phyloP scores from a whole-genome alignment of 1,140 invertebrate species.

The Brachionus angularis region DNA sequence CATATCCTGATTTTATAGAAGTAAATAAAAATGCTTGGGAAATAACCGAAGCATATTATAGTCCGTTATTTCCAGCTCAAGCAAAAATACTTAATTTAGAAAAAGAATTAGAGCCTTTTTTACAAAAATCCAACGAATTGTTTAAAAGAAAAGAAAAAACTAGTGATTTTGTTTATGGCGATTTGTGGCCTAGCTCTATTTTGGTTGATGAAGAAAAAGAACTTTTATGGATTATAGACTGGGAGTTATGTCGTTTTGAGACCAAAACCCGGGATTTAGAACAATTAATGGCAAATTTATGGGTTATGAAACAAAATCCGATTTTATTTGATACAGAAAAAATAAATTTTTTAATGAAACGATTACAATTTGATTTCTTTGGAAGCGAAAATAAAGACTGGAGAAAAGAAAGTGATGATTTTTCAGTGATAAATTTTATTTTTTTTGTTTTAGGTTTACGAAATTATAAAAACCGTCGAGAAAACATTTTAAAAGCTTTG shows the following conservation, averaged over 20 bases:
- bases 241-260: background rate
- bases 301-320: background rate
- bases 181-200: background rate
- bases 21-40: too few species aligned
- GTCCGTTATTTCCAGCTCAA: too few species aligned
- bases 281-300: conserved; percentile 5
- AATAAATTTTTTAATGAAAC: background rate
- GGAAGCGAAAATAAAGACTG: conserved; percentile 13
- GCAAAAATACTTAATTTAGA: too few species aligned
- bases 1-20: too few species aligned
- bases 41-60: too few species aligned
- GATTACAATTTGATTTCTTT: background rate
- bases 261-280: background rate
- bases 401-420: background rate
- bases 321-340: background rate
- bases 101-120: background rate
- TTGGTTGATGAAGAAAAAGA: background rate
- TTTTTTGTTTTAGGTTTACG: background rate
- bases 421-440: conserved; percentile 12
- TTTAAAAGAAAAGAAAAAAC: too few species aligned
- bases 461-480: conserved; percentile 5
- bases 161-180: background rate
- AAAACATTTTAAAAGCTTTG: background rate
- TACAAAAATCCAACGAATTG: background rate
- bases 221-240: background rate